A percentile compares a stretch with the other conserved stretches of the same genome.
phyloP scores from a whole-genome alignment of 23 tunicate genomes.

The Botrylloides violaceus region DNA sequence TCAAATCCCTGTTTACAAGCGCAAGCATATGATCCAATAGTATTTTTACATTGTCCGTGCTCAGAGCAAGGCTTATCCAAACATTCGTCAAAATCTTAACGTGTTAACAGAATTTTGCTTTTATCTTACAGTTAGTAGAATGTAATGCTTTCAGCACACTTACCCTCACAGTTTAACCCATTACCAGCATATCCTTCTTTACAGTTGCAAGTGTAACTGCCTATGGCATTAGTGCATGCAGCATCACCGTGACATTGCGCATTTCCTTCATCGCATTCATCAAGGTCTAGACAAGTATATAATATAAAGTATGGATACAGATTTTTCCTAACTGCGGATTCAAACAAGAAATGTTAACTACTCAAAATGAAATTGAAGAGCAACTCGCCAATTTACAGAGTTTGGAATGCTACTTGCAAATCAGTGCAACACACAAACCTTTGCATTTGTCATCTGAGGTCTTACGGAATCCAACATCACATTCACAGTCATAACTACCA shows the following conservation, averaged over 20 bases:
- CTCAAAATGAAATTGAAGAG: too few species aligned
- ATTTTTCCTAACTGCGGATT: too few species aligned
- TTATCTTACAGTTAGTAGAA: too few species aligned
- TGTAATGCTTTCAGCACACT: too few species aligned
- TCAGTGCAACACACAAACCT: too few species aligned
- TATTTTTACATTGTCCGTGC: slow-evolving; percentile 12
- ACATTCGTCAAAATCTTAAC: slow-evolving; percentile 30
- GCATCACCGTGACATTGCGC: not conserved
- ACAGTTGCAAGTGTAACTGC: slow-evolving; percentile 1
- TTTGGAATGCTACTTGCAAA: too few species aligned
- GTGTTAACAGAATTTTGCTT: not conserved
- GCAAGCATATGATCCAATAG: slow-evolving; percentile 13
- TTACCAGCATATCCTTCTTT: slow-evolving; percentile 19
- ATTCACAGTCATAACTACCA: slow-evolving; percentile 23
- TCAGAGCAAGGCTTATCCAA: slow-evolving; percentile 15
- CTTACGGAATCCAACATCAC: slow-evolving; percentile 8
- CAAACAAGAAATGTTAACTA: too few species aligned
- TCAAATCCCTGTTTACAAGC: slow-evolving; percentile 23
- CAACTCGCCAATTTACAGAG: too few species aligned
- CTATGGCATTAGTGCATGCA: not conserved
- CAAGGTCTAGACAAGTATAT: too few species aligned
- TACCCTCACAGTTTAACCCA: slow-evolving; percentile 30
- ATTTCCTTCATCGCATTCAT: slow-evolving; percentile 5
- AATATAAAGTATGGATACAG: too few species aligned
- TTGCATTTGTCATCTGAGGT: slow-evolving; percentile 14